Evolutionary conservation across 2,797 vertebrate species (phyloP).

Genomic region (Cyclopterus lumpus): DNA sequence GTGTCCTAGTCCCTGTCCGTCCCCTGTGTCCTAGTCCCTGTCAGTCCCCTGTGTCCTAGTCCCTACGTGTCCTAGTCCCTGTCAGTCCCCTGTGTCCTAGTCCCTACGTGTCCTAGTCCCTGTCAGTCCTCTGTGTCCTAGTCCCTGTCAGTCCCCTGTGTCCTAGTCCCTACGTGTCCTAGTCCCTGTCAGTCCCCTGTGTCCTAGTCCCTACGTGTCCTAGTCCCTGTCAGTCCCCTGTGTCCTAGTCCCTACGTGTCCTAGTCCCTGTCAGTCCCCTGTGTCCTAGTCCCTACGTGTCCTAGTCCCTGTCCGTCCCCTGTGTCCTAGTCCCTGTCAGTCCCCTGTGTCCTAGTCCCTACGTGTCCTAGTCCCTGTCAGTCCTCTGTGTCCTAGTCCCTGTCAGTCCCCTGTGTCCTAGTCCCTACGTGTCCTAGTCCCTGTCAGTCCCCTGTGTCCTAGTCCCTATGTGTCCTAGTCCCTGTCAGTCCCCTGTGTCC

Average conservation of each 20-base stretch:
- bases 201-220: too few species aligned
- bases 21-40: conserved; percentile 1
- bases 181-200: neutral
- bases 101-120: conserved; percentile 5
- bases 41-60: neutral
- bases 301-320: neutral
- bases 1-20: conserved; percentile 5
- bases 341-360: too few species aligned
- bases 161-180: too few species aligned
- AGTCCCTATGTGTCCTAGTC: too few species aligned
- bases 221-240: neutral
- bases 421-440: conserved; percentile 7
- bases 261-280: neutral
- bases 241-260: too few species aligned
- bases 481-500: neutral
- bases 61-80: conserved; percentile 3
- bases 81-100: neutral
- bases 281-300: too few species aligned
- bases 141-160: neutral
- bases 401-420: neutral
- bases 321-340: conserved; percentile 7
- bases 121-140: neutral
- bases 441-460: neutral
- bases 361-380: conserved; percentile 7
- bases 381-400: neutral